Percentiles rank a stretch among this genome's conserved stretches.
phyloP scores from a whole-genome alignment of 2,113 vertebrate genomes.

The Marmota flaviventris region DNA sequence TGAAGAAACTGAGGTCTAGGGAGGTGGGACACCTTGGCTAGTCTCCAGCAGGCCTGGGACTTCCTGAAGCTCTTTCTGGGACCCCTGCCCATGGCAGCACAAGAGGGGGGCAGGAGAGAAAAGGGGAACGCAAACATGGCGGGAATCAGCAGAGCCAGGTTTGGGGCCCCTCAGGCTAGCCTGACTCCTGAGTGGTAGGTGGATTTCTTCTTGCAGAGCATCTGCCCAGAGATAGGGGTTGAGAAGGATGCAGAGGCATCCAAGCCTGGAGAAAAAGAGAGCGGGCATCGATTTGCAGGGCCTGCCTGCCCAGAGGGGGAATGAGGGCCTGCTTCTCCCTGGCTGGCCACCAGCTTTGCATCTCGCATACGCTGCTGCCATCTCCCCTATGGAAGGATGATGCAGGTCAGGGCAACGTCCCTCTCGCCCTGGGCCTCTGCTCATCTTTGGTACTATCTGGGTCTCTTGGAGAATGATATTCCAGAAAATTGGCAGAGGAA shows the following conservation, averaged over 20 bases:
- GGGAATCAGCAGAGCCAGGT: background rate
- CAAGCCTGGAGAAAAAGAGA: background rate
- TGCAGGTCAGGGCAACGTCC: background rate
- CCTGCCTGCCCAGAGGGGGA: background rate
- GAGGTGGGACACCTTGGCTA: rapidly evolving
- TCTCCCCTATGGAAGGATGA: rapidly evolving
- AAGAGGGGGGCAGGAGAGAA: background rate
- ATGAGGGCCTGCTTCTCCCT: too few species aligned
- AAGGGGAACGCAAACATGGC: rapidly evolving
- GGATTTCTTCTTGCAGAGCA: background rate
- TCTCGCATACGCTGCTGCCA: background rate
- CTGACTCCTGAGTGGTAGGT: background rate
- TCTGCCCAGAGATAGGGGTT: background rate
- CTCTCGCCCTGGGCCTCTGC: background rate
- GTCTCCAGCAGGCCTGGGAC: background rate
- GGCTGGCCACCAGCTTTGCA: background rate
- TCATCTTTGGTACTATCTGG: background rate
- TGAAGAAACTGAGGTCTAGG: background rate
- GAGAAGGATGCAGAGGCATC: background rate
- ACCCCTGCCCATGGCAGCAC: too few species aligned
- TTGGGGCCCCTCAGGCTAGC: background rate
- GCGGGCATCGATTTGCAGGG: background rate
- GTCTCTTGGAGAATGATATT: background rate
- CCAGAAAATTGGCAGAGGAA: background rate
- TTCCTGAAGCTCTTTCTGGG: background rate